These are phyloP conservation scores for Hoplias malabaricus DNA, from an alignment of 2,113 vertebrate species.

Conservation along the genomic window DNA sequence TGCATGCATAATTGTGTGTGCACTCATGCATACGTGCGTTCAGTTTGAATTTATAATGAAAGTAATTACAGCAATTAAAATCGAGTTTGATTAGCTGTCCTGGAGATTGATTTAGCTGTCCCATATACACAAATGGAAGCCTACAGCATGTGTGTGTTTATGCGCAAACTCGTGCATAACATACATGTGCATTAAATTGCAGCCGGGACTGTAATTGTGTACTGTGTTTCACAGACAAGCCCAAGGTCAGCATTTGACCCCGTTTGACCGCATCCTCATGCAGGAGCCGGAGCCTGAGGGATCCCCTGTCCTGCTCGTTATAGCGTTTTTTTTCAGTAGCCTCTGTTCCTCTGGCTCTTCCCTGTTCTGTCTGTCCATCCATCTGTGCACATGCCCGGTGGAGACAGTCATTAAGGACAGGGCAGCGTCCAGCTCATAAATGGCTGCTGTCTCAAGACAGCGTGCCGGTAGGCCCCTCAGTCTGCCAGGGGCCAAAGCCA, in stretches of 20 bases:
- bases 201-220: not conserved
- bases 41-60: not conserved
- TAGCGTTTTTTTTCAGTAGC: constrained; percentile 30
- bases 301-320: constrained; percentile 45
- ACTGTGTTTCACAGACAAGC: constrained; percentile 12
- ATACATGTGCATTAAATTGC: not conserved
- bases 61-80: not conserved
- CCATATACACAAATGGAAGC: not conserved
- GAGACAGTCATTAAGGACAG: constrained; percentile 63
- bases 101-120: not conserved
- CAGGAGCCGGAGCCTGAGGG: constrained; percentile 47
- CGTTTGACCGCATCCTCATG: constrained; percentile 25
- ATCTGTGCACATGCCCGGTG: constrained; percentile 45
- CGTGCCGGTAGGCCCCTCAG: constrained; percentile 45
- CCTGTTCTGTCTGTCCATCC: constrained; percentile 45
- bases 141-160: not conserved
- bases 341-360: constrained; percentile 41
- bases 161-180: not conserved
- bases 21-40: not conserved
- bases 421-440: constrained; percentile 59
- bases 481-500: constrained; percentile 41
- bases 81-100: not conserved
- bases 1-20: not conserved
- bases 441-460: constrained; percentile 38
- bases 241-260: constrained; percentile 51